Evolutionary conservation across 1,140 invertebrate species (phyloP).

Genomic region (Caerostris extrusa): DNA sequence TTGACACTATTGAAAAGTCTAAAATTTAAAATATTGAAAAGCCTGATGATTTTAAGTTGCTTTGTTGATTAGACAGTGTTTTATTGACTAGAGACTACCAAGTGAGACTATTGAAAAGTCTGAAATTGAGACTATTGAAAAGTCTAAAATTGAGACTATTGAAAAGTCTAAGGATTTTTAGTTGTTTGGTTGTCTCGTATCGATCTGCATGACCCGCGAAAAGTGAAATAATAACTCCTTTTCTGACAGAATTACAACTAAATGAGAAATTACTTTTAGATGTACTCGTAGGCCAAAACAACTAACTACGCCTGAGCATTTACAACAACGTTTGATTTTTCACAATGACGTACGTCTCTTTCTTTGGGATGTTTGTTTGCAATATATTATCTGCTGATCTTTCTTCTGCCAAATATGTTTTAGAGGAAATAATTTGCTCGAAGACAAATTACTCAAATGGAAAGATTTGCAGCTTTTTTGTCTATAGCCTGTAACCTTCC

Average conservation of each 20-base stretch:
- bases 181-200: neutral
- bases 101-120: too few species aligned
- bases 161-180: neutral
- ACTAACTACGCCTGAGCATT: neutral
- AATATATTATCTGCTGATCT: neutral
- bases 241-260: neutral
- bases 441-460: conserved; percentile 13
- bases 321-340: neutral
- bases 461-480: neutral
- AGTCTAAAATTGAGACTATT: too few species aligned
- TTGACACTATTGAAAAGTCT: too few species aligned
- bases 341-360: neutral
- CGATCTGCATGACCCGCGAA: neutral
- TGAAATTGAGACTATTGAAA: too few species aligned
- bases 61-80: too few species aligned
- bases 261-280: neutral
- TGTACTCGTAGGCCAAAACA: neutral
- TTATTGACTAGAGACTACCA: too few species aligned
- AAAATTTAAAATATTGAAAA: too few species aligned
- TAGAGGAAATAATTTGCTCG: neutral
- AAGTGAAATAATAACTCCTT: conserved; percentile 22
- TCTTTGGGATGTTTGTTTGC: neutral
- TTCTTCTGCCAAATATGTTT: neutral
- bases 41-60: too few species aligned
- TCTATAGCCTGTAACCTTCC: neutral